phyloP scores from a whole-genome alignment of 2,797 vertebrate species.

The Lutjanus argentimaculatus region DNA sequence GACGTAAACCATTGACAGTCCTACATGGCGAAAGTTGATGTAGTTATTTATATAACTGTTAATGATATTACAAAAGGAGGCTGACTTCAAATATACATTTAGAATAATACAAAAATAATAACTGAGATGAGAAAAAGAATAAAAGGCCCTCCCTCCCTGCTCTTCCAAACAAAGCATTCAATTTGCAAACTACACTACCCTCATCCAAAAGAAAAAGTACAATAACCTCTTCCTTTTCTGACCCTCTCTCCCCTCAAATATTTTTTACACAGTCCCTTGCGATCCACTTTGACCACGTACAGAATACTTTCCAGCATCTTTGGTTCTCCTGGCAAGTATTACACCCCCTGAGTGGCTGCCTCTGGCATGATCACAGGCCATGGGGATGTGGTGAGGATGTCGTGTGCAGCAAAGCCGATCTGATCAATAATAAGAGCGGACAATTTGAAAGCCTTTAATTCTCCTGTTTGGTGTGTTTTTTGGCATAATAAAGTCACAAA shows the following conservation, averaged over 20 bases:
- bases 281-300: constrained; percentile 4
- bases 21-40: not conserved
- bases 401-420: constrained; percentile 67
- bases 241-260: not conserved
- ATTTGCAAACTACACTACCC: not conserved
- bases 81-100: not conserved
- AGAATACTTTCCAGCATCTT: constrained; percentile 43
- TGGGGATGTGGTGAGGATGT: constrained; percentile 40
- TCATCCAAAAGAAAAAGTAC: not conserved
- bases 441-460: constrained; percentile 77
- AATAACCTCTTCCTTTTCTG: not conserved
- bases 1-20: no score
- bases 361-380: constrained; percentile 88
- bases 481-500: constrained; percentile 19
- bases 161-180: not conserved
- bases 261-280: not conserved
- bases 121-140: not conserved
- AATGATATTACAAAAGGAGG: not conserved
- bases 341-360: constrained; percentile 70
- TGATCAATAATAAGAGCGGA: constrained; percentile 79
- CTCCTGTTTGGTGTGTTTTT: constrained; percentile 42
- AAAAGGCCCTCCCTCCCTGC: not conserved
- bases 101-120: not conserved
- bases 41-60: not conserved
- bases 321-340: constrained; percentile 32